Conservation (phyloP, 2,888 invertebrate species). For the Achlya flavicornis region DNA sequence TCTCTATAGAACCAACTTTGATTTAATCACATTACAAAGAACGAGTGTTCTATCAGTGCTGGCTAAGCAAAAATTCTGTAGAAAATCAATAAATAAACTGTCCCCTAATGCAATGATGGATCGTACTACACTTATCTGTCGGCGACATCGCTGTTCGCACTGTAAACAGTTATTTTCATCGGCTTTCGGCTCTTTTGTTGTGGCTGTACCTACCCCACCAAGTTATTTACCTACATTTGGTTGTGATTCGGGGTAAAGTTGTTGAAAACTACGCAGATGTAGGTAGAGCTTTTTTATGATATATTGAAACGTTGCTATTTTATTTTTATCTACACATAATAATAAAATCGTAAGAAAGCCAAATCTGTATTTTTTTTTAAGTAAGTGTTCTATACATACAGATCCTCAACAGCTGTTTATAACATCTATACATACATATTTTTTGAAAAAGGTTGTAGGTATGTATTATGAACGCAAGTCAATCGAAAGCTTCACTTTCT, state of each 20-base stretch:
- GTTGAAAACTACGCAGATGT: background rate
- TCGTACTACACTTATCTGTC: constrained; percentile 68
- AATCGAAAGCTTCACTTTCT: too few relatives aligned
- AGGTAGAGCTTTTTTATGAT: background rate
- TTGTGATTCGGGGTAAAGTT: constrained; percentile 1
- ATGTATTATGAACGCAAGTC: too few relatives aligned
- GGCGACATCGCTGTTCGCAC: constrained; percentile 66
- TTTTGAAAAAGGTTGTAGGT: too few relatives aligned
- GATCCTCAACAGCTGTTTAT: too few relatives aligned
- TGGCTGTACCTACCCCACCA: background rate
- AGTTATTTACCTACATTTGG: constrained; percentile 8
- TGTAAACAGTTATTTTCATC: constrained; percentile 46
- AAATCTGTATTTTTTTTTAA: too few relatives aligned
- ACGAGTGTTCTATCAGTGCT: too few relatives aligned
- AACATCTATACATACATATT: too few relatives aligned
- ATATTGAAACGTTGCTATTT: background rate
- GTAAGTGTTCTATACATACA: too few relatives aligned
- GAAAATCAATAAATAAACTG: constrained; percentile 70
- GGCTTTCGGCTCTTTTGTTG: constrained; percentile 28
- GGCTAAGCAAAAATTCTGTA: constrained; percentile 48
- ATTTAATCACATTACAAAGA: too few relatives aligned
- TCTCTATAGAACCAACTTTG: too few relatives aligned
- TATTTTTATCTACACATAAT: background rate
- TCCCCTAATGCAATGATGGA: constrained; percentile 78
- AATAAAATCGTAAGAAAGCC: too few relatives aligned